Evolutionary conservation across 2,113 vertebrate species (phyloP).

Genomic region (Lycaon pictus): DNA sequence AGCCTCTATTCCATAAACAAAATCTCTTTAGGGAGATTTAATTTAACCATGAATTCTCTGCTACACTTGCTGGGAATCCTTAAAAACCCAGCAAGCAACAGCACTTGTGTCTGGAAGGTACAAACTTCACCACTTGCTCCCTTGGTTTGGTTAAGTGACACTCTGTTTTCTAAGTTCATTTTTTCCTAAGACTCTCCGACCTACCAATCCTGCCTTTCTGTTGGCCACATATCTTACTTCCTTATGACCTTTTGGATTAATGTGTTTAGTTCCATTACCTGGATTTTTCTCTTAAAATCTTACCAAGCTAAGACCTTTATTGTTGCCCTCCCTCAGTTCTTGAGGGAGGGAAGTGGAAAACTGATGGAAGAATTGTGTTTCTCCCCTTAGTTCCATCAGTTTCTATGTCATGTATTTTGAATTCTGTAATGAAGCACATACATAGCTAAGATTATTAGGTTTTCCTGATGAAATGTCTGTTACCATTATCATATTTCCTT

Average conservation of each 20-base stretch:
- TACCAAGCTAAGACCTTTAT: background rate
- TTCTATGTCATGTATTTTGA: background rate
- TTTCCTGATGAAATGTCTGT: background rate
- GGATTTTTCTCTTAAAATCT: background rate
- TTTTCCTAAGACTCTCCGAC: background rate
- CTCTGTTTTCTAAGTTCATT: background rate
- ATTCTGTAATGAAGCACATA: background rate
- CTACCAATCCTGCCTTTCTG: background rate
- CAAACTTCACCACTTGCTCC: background rate
- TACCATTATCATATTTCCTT: background rate
- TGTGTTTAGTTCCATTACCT: background rate
- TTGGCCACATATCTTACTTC: background rate
- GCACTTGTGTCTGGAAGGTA: background rate
- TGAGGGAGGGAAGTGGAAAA: background rate
- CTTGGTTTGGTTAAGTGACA: background rate
- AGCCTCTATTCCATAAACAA: background rate
- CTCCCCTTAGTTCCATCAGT: background rate
- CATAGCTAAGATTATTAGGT: background rate
- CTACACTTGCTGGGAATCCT: background rate
- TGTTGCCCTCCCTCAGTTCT: background rate
- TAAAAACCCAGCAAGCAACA: background rate
- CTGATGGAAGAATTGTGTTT: background rate
- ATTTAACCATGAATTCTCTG: background rate
- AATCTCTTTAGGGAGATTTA: background rate
- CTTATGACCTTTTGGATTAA: background rate